Evolutionary conservation across 2,113 vertebrate species (phyloP), one percentile per base, ranked within the genome.

Genomic region (Polypterus bichir): DNA sequence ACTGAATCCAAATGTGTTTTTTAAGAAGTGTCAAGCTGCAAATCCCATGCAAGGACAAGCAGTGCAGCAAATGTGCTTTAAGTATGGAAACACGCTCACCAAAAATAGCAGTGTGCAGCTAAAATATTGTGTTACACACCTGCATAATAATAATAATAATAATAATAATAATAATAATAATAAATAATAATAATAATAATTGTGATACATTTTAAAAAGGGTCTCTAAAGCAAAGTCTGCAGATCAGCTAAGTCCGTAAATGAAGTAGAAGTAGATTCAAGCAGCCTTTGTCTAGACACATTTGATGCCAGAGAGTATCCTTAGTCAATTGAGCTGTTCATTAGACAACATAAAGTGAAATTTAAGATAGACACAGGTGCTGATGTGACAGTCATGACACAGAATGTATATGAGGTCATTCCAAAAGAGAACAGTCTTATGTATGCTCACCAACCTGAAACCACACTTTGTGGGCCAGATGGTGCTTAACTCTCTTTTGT

Each of bases 311-410:
- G n/a, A 54, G 56, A 44, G 4, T 49, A 27, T 27, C 57, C 49
- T 9, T 62, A 49, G 60, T 52, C 59, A 56, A 53, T 55, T 4
- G 47, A 62, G 4, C 44, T 66, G 4, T 60, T 10, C n/a, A 8
- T 66, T 8, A 47, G 48, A 44, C 11, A 64, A 3, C 4, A 3
- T 3, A 7, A 57, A 0, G 3, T 10, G 48, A 48, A 61, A 58
- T 68, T 68, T 9, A 70, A 70, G 61, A 65, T 62, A 3, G 59
- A 70, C 6, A 68, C 66, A 1, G 66, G 66, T 0, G 66, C 58
- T 1, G 65, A 65, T 49, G 62, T 67, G 0, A 65, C 69, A 1
- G 62, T 49, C 4, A 44, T 70, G 27, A 27, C 27, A 27, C 27
- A 27, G 27, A 27, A 27, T 27, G 27, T 27, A 27, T 27, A 27